A percentile compares a stretch with the other conserved stretches of the same genome.
Evolutionary conservation across 92 coral and sea anemone species (phyloP).

Genomic region (Parazoanthus atlanticus): DNA sequence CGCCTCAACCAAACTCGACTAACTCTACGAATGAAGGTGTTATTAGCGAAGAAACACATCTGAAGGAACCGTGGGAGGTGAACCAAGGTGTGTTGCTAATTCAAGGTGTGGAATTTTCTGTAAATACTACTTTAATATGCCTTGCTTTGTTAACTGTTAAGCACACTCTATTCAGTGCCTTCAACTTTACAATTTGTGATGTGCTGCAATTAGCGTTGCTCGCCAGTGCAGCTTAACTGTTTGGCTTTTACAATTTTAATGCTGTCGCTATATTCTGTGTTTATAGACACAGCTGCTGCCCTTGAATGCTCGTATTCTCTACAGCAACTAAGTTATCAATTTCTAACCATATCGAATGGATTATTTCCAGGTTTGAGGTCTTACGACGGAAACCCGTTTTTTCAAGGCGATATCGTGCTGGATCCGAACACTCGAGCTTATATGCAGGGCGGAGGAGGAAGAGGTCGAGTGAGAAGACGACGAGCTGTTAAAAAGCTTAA

Average conservation of each 20-base stretch:
- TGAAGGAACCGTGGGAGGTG: slow-evolving; percentile 97
- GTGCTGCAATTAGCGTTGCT: neutral
- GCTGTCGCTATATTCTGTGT: neutral
- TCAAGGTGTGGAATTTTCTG: slow-evolving; percentile 62
- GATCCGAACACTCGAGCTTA: slow-evolving; percentile 71
- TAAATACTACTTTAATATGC: neutral
- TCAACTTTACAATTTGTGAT: neutral
- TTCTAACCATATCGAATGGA: slow-evolving; percentile 48
- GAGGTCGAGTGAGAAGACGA: slow-evolving; percentile 52
- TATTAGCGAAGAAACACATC: neutral
- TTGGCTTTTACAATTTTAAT: neutral
- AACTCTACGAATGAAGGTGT: slow-evolving; percentile 5
- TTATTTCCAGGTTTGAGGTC: slow-evolving; percentile 58
- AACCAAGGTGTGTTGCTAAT: slow-evolving; percentile 71
- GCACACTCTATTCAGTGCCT: neutral
- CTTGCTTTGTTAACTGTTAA: neutral
- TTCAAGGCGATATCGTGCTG: slow-evolving; percentile 93
- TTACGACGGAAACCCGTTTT: slow-evolving; percentile 75
- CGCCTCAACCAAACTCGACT: neutral
- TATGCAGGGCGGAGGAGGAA: slow-evolving; percentile 57
- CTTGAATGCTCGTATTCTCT: neutral
- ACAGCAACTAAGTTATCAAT: slow-evolving; percentile 16
- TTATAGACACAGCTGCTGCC: slow-evolving; percentile 1
- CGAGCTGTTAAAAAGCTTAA: slow-evolving; percentile 84
- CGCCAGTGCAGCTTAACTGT: neutral